A percentile compares a stretch with the other conserved stretches of the same genome.
Conservation (phyloP, 2,797 vertebrate genomes). For the Allobates femoralis region DNA sequence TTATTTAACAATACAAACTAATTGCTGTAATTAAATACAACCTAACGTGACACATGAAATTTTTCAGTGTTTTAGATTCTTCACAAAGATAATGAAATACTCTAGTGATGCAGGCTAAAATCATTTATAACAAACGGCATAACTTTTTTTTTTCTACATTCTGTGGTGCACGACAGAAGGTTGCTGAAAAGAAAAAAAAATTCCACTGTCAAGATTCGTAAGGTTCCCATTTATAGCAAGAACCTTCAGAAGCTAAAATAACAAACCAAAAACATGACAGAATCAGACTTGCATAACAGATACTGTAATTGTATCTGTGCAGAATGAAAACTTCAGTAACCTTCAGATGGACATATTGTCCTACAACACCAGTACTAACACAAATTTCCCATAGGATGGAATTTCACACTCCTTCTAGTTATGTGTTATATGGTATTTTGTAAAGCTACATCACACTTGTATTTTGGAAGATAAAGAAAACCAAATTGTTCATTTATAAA, state of each 20-base stretch:
- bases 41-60: not conserved
- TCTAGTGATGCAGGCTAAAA: slow-evolving; percentile 28
- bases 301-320: slow-evolving; percentile 48
- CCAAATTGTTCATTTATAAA: no score
- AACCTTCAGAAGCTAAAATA: slow-evolving; percentile 57
- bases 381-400: not conserved
- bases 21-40: not conserved
- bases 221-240: slow-evolving; percentile 48
- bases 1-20: not conserved
- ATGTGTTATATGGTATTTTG: not conserved
- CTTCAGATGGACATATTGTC: slow-evolving; percentile 39
- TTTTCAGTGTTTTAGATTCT: not conserved
- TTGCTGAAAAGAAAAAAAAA: slow-evolving; percentile 32
- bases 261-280: slow-evolving; percentile 54
- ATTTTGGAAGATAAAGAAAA: not conserved
- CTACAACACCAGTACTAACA: slow-evolving; percentile 3
- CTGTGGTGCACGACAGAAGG: slow-evolving; percentile 50
- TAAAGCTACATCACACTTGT: not conserved
- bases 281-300: slow-evolving; percentile 61
- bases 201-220: slow-evolving; percentile 55
- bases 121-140: slow-evolving; percentile 54
- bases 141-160: slow-evolving; percentile 40
- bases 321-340: slow-evolving; percentile 45
- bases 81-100: slow-evolving; percentile 5
- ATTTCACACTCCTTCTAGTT: not conserved